Evolutionary conservation across 2,797 vertebrate genomes (phyloP), one percentile per base, ranked within the genome.

Genomic region (Galagoides demidoff): DNA sequence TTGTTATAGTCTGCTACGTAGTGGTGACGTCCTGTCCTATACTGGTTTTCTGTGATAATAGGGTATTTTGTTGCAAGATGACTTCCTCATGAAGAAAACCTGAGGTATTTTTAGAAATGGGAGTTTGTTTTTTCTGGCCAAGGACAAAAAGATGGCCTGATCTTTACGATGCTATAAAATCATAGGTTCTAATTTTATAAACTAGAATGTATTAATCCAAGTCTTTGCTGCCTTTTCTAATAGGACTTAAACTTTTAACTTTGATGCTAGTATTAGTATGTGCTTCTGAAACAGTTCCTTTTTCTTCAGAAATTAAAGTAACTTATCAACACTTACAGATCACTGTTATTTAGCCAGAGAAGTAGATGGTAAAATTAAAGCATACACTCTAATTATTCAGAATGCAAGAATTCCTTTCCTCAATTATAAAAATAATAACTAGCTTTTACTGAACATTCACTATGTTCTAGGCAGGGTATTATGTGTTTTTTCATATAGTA

Each of bases 61-160:
- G 95, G 96, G 90, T 96, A 96, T 96, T 96, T 96, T 91, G 84
- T 97, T 97, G 7, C 91, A 92, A 85, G 89, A 90, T 94, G 66
- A 93, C 82, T 95, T 96, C 76, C 57, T 97, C 55, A 73, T 94
- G 87, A 92, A 94, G 73, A 95, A 96, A 97, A 92, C 68, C 76
- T 63, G 45, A 73, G 76, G 7, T 93, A 96, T 97, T 96, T 97
- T 98, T 97, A 95, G 97, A 95, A 97, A 92, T 96, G 78, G 37
- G 82, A 95, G 88, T 96, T 90, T 90, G 63, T 87, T 85, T 95
- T 94, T 97, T 92, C 85, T 95, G 71, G 25, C 82, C 52, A 66
- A 74, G 59, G 59, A 43, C 57, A 49, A 29, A 91, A 83, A 91
- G 85, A 70, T n/a, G 57, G 5, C 34, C 59, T 83, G 79, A 87